Conservation (phyloP, 2,113 vertebrate genomes). For the Nothobranchius kuhntae region DNA sequence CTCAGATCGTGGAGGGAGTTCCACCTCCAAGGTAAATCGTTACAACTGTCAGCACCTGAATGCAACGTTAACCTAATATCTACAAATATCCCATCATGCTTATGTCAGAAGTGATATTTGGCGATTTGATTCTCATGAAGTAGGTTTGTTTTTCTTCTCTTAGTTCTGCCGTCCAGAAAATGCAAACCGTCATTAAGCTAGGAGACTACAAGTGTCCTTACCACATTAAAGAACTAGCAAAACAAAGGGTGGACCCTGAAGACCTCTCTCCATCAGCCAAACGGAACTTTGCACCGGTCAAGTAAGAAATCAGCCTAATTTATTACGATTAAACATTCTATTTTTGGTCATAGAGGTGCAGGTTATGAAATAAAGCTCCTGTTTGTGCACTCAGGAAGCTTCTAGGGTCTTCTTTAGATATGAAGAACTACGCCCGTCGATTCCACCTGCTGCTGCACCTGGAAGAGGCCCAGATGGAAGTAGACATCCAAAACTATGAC, state of each 20-base stretch:
- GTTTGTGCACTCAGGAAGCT: conserved; percentile 66
- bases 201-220: conserved; percentile 39
- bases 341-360: background rate
- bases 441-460: conserved; percentile 87
- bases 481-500: conserved; percentile 87
- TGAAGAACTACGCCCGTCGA: conserved; percentile 79
- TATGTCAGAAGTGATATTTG: no score
- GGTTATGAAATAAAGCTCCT: background rate
- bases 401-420: conserved; percentile 74
- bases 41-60: background rate
- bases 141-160: conserved; percentile 5
- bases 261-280: conserved; percentile 43
- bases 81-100: background rate
- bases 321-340: fast-evolving
- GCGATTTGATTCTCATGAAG: background rate
- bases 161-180: conserved; percentile 35
- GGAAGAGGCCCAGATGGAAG: conserved; percentile 93
- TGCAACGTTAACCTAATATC: background rate
- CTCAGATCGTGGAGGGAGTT: conserved; percentile 78
- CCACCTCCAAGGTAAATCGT: conserved; percentile 76
- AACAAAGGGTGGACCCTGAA: conserved; percentile 42
- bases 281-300: conserved; percentile 55
- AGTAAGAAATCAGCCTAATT: conserved; percentile 40
- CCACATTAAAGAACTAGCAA: conserved; percentile 65
- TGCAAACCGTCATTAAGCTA: conserved; percentile 35